Conservation (phyloP, 1,140 invertebrate genomes). For the Psix sp. region DNA sequence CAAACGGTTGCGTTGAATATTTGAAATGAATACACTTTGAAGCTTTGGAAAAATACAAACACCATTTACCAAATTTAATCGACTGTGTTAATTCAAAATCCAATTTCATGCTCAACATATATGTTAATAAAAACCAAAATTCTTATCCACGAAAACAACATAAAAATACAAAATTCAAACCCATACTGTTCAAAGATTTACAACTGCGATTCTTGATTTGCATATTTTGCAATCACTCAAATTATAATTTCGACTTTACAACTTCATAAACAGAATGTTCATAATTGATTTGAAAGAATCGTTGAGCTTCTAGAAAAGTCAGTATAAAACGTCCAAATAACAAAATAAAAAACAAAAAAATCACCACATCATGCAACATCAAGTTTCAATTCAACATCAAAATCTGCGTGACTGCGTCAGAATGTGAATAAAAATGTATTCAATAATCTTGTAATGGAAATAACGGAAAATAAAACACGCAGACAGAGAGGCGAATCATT, state of each 20-base stretch:
- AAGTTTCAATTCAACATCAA: conserved; percentile 40
- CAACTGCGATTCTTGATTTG: too few relatives aligned
- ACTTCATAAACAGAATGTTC: too few relatives aligned
- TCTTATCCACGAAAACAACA: conserved; percentile 8
- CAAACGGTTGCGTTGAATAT: too few relatives aligned
- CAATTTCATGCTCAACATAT: conserved; percentile 19
- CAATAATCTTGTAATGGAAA: neutral
- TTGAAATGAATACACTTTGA: too few relatives aligned
- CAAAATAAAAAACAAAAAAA: conserved; percentile 21
- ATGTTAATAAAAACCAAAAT: conserved; percentile 5
- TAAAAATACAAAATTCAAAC: conserved; percentile 1
- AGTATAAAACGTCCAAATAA: neutral
- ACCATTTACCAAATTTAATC: too few relatives aligned
- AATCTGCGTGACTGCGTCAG: conserved; percentile 32
- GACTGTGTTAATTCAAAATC: too few relatives aligned
- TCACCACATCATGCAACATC: conserved; percentile 50
- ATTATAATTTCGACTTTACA: too few relatives aligned
- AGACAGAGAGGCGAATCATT: conserved; percentile 65
- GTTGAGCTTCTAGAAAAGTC: too few relatives aligned
- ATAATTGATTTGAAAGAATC: too few relatives aligned
- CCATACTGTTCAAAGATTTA: conserved; percentile 4
- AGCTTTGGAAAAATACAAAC: too few relatives aligned
- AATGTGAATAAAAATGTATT: neutral
- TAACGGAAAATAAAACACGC: conserved; percentile 39
- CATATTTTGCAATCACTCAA: too few relatives aligned